Evolutionary conservation across 92 coral and sea anemone genomes (phyloP), one percentile per base, ranked within the genome.

Genomic region (Epizoanthus ramosus): DNA sequence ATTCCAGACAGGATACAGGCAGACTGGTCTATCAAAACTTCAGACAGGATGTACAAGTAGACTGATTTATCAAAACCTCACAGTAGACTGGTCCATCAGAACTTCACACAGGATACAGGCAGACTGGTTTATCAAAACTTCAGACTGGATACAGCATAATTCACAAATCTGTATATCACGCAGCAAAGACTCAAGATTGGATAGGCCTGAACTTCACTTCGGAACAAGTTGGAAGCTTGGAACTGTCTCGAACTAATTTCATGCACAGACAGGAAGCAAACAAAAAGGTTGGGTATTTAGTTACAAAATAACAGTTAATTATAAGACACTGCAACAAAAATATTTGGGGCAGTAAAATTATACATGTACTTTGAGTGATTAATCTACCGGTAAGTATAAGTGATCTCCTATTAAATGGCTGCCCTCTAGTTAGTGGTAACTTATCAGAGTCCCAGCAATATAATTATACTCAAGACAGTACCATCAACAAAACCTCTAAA

Each of bases 201-300:
- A 43, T 43, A 43, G 50, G 50, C 7, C 12, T 43, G 50, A 43
- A 43, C 50, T 43, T 19, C 61, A 56, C 81, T 37, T 59, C 81
- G 59, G 68, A 76, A 58, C 68, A 76, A 76, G 80, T 76, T 64
- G 64, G 69, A 76, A 73, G 43, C 81, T 76, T 76, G 81, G 81
- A 58, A 59, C 69, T 76, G 54, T 76, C 81, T 25, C 66, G 59
- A 33, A 76, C 64, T 76, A 57, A 35, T 57, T 76, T 76, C 81
- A 76, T 31, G 81, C 47, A 60, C 81, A 39, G 69, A 60, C 81
- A 60, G 69, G 61, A 75, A 76, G 59, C 68, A 75, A 60, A 28
- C 22, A 76, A 19, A 69, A 76, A 35, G 19, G 58, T 75, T 43
- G 59, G 63, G 18, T 33, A 53, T 76, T 76, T 59, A 57, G 65